Evolutionary conservation across 1,140 invertebrate genomes (phyloP).

Genomic region (Coenobita brevimanus): DNA sequence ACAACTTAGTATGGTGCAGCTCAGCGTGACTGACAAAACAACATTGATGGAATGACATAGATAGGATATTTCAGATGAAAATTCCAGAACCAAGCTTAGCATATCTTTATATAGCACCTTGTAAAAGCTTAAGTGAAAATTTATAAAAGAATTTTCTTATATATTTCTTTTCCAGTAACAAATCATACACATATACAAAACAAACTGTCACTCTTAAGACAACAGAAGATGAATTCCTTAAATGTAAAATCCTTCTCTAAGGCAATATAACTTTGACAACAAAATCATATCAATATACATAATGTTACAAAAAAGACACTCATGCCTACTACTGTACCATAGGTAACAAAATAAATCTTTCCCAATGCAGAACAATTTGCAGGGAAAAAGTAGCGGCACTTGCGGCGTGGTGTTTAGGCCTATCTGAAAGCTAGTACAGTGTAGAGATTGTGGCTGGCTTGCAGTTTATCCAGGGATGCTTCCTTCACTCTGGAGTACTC

Average conservation of each 20-base stretch:
- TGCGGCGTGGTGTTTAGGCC: conserved; percentile 41
- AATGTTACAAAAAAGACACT: conserved; percentile 13
- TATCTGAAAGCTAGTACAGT: conserved; percentile 1
- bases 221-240: background rate
- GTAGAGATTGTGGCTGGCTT: too few relatives aligned
- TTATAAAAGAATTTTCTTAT: background rate
- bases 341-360: background rate
- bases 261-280: too few relatives aligned
- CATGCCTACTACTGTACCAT: background rate
- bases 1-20: too few relatives aligned
- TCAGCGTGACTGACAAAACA: background rate
- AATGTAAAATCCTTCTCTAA: too few relatives aligned
- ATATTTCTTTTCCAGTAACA: background rate
- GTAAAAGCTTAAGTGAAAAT: conserved; percentile 33
- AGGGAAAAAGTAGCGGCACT: conserved; percentile 57
- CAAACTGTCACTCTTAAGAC: background rate
- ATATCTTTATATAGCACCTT: conserved; percentile 34
- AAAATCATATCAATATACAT: background rate
- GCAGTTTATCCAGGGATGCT: too few relatives aligned
- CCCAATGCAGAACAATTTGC: conserved; percentile 1
- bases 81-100: conserved; percentile 11
- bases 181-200: conserved; percentile 23
- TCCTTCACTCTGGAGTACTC: too few relatives aligned
- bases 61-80: conserved; percentile 1
- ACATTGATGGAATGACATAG: conserved; percentile 42